phyloP scores from a whole-genome alignment of 2,113 vertebrate species.

The Muntiacus muntjak region DNA sequence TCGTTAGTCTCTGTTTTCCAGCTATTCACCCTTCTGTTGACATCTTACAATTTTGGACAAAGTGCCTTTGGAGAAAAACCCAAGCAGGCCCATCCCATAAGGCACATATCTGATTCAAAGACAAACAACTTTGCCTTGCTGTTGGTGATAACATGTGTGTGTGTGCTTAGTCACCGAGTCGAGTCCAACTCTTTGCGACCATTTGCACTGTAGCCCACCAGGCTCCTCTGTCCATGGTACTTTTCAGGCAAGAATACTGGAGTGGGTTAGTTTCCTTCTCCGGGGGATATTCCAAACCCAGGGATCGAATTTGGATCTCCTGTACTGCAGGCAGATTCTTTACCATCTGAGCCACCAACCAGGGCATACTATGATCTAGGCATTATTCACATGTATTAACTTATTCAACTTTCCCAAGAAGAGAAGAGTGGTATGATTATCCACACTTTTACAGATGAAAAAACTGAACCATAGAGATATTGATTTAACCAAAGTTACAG shows the following conservation, averaged over 20 bases:
- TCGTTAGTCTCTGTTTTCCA: not conserved
- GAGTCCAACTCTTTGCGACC: fast-evolving
- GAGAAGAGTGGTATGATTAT: not conserved
- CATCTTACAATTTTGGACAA: not conserved
- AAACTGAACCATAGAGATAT: not conserved
- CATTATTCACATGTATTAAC: not conserved
- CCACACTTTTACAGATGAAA: not conserved
- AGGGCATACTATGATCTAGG: not conserved
- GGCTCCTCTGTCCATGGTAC: not conserved
- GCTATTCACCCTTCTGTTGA: not conserved
- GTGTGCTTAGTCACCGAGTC: not conserved
- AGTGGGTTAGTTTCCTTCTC: not conserved
- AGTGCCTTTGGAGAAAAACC: not conserved
- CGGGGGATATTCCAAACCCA: not conserved
- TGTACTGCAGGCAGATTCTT: not conserved
- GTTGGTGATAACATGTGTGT: not conserved
- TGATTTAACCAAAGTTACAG: not conserved
- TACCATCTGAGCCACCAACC: not conserved
- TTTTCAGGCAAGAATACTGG: not conserved
- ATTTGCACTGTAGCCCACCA: not conserved
- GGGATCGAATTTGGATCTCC: not conserved
- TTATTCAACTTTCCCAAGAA: not conserved
- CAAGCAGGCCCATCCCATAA: not conserved
- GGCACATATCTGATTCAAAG: not conserved
- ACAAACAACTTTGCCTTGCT: not conserved